A percentile compares a stretch with the other conserved stretches of the same genome.
These are phyloP conservation scores for Brachypteracias leptosomus DNA, from an alignment of 2,113 vertebrate genomes.

Conservation along the genomic window DNA sequence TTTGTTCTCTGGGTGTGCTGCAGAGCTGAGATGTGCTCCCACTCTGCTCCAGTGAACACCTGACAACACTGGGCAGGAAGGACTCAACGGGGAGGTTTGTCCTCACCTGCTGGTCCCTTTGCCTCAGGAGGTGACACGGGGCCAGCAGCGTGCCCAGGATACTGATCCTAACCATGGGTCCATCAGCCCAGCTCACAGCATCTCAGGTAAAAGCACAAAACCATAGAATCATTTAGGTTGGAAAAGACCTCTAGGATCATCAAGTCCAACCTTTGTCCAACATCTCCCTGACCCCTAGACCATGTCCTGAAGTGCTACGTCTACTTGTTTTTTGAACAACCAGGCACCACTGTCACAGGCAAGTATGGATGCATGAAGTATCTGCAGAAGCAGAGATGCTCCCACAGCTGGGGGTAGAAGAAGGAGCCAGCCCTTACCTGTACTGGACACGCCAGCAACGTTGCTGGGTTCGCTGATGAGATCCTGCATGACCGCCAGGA, in stretches of 20 bases:
- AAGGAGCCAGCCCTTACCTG: conserved; percentile 76
- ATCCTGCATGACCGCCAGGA: conserved; percentile 98
- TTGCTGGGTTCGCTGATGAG: conserved; percentile 99
- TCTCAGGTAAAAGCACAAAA: background rate
- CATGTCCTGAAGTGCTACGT: no score
- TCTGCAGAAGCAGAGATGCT: background rate
- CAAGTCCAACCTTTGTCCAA: no score
- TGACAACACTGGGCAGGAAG: accelerated
- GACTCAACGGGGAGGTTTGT: background rate
- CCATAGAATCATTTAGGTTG: no score
- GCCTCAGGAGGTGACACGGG: background rate
- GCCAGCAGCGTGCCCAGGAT: background rate
- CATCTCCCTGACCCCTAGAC: no score
- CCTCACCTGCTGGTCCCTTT: background rate
- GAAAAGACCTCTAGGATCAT: no score
- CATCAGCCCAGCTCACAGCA: background rate
- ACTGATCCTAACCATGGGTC: accelerated
- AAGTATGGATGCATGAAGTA: background rate
- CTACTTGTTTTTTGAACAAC: no score
- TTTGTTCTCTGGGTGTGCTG: background rate
- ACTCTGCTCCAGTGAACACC: background rate
- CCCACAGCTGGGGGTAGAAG: background rate
- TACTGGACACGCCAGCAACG: conserved; percentile 95
- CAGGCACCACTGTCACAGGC: background rate
- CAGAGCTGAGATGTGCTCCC: background rate